These are phyloP conservation scores for Sarcophaga subvicina DNA, from an alignment of 2,888 invertebrate genomes.

Conservation along the genomic window DNA sequence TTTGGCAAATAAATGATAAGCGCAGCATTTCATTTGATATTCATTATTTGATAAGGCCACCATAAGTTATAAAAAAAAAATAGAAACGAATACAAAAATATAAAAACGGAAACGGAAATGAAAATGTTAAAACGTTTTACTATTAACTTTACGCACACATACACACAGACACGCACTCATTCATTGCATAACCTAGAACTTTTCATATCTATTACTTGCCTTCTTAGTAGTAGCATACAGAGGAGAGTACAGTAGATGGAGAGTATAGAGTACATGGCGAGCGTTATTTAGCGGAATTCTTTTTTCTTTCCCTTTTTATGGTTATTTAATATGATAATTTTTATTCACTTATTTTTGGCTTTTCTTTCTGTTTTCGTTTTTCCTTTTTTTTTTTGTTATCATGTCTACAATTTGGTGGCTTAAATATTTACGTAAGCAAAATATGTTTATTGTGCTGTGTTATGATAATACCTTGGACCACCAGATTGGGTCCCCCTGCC, in stretches of 20 bases:
- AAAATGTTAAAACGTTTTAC: conserved; percentile 69
- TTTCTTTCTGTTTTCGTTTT: conserved; percentile 13
- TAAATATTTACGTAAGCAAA: conserved; percentile 69
- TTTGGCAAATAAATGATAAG: conserved; percentile 72
- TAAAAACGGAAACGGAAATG: conserved; percentile 70
- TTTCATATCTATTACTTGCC: too few relatives aligned
- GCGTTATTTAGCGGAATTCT: neutral
- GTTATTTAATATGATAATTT: conserved; percentile 69
- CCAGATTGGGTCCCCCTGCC: too few relatives aligned
- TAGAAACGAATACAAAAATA: neutral
- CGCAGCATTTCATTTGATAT: conserved; percentile 72
- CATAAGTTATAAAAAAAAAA: conserved; percentile 66
- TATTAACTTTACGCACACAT: conserved; percentile 28
- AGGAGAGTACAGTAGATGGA: too few relatives aligned
- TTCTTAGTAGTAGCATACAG: too few relatives aligned
- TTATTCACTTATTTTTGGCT: conserved; percentile 32
- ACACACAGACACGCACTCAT: too few relatives aligned
- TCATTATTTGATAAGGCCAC: conserved; percentile 72
- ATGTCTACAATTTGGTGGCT: conserved; percentile 70
- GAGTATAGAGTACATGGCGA: too few relatives aligned
- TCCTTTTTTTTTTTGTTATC: conserved; percentile 29
- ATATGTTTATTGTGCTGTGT: conserved; percentile 70
- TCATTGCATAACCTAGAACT: too few relatives aligned
- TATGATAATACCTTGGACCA: conserved; percentile 52
- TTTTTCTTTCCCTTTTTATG: conserved; percentile 40